phyloP scores from a whole-genome alignment of 2,113 vertebrate species.

The Pogonocichla stellata region DNA sequence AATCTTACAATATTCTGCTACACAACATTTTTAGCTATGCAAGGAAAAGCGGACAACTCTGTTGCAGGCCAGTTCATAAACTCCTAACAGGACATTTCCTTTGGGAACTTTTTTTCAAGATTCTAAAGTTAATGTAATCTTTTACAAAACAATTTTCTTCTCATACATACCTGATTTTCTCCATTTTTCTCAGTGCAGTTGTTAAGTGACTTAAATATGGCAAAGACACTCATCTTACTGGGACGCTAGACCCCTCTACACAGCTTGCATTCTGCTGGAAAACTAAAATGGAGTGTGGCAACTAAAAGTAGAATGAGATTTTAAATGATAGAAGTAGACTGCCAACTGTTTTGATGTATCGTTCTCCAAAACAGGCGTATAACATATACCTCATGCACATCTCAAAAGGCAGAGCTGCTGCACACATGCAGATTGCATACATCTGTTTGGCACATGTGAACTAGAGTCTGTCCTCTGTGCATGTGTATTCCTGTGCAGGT shows the following conservation, averaged over 20 bases:
- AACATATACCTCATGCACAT: conserved; percentile 62
- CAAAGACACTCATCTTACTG: conserved; percentile 23
- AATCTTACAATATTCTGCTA: conserved; percentile 64
- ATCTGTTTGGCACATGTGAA: conserved; percentile 73
- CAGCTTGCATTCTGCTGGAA: conserved; percentile 63
- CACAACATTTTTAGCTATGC: conserved; percentile 50
- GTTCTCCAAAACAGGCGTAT: conserved; percentile 60
- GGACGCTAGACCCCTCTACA: not conserved
- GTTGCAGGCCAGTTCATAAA: conserved; percentile 55
- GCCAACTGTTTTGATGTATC: conserved; percentile 68
- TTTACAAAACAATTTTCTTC: not conserved
- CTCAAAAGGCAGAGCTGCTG: conserved; percentile 74
- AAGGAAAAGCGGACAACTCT: conserved; percentile 62
- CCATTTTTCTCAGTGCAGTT: not conserved
- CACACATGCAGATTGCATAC: conserved; percentile 68
- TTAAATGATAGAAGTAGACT: conserved; percentile 71
- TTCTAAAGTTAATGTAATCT: not conserved
- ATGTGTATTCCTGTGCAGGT: conserved; percentile 52
- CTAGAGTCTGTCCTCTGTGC: conserved; percentile 59
- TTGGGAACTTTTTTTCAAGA: conserved; percentile 6
- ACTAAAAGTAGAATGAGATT: conserved; percentile 54
- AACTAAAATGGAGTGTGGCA: conserved; percentile 56
- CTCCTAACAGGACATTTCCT: conserved; percentile 11
- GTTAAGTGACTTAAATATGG: conserved; percentile 21
- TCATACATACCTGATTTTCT: not conserved